Evolutionary conservation across 2,797 vertebrate species (phyloP).

Genomic region (Microtus californicus): DNA sequence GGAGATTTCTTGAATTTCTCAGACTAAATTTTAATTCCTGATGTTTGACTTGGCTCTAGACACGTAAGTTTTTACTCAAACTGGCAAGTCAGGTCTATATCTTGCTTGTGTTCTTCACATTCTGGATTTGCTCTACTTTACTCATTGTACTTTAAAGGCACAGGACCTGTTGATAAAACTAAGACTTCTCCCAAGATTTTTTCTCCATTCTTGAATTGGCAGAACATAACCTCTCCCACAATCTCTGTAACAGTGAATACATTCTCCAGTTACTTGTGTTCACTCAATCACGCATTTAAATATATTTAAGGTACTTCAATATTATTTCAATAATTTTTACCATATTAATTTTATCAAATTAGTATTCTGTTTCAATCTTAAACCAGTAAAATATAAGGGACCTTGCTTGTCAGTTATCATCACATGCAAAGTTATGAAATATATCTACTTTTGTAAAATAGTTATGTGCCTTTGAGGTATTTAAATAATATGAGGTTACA

Average conservation of each 20-base stretch:
- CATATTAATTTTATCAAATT: background rate
- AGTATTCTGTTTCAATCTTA: background rate
- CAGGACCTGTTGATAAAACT: background rate
- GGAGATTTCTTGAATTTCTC: constrained; percentile 19
- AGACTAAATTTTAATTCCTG: constrained; percentile 1
- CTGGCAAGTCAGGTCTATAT: background rate
- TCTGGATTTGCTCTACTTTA: constrained; percentile 21
- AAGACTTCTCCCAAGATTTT: constrained; percentile 14
- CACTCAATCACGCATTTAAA: background rate
- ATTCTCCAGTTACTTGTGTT: background rate
- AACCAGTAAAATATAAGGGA: constrained; percentile 19
- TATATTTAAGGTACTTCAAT: background rate
- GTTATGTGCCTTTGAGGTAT: background rate
- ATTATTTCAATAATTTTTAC: background rate
- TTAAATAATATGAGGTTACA: background rate
- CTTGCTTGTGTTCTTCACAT: constrained; percentile 29
- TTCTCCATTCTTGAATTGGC: background rate
- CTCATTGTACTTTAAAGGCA: constrained; percentile 61
- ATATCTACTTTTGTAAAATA: background rate
- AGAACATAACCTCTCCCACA: background rate
- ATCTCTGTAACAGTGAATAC: background rate
- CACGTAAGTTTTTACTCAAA: constrained; percentile 1
- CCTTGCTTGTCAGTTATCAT: background rate
- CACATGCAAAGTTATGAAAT: background rate
- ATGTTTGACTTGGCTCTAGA: background rate